Base-by-base conservation (phyloP, 2,113 vertebrate species). In the Dasyornis broadbenti region DNA sequence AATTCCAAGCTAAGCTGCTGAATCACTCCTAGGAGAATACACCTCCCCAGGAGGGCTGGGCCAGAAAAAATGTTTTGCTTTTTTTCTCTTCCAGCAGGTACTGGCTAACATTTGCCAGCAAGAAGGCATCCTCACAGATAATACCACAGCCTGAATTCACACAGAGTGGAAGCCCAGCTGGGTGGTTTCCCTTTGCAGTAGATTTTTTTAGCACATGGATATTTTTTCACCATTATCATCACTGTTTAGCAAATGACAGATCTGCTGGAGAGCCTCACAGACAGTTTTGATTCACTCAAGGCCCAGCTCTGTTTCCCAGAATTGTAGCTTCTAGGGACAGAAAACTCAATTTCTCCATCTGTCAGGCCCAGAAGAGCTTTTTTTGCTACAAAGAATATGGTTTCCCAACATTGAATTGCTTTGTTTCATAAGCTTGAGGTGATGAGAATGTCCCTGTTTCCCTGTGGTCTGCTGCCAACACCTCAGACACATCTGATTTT, bases 221-320 rank as follows among this genome's bases (percentile, higher is more conserved):
- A 68, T 97, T 92, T 96, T 95, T 96, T 95, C 88, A 95, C 59
- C 82, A 70, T 89, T 86, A 50, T 80, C 87, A 88, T 88, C 87
- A 88, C 76, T 56, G 39, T 78, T 95, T 63, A 70, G 94, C 45
- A 90, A 93, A 80, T 59, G 94, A 90, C 85, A 94, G 68, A 77
- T 90, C 94, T 94, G 71, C 59, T 93, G 90, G 82, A 94, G 56
- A 19, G 47, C 79, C 27, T 90, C 28, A 7, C 82, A 95, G 56
- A 33, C 64, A 69, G 52, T n/a, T 94, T 95, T 30, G 78, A 85
- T 87, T 93, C 78, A 88, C 87, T 82, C 30, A 10, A 39, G 66
- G 35, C 71, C 75, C 68, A 85, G 35, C 63, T 91, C 78, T 66
- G 19, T 79, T 92, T 93, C 75, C 50, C 60, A 81, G 52, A 81